These are phyloP conservation scores for Astur gentilis DNA, from an alignment of 2,113 vertebrate species.

Conservation along the genomic window DNA sequence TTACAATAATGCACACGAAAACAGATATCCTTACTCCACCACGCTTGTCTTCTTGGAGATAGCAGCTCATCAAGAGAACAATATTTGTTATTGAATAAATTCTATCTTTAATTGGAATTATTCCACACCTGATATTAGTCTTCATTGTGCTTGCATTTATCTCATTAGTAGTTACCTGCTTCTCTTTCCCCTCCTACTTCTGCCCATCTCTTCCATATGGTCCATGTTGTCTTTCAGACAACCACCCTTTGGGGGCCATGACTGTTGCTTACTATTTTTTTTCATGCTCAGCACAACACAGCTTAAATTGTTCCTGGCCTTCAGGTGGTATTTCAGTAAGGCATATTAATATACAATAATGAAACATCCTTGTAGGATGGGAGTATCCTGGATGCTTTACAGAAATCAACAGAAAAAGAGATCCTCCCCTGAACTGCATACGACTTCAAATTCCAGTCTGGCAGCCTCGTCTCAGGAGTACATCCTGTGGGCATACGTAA, in stretches of 20 bases:
- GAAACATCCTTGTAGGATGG: background rate
- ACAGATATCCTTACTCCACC: background rate
- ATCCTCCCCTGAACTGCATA: background rate
- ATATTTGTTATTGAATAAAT: background rate
- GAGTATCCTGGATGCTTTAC: background rate
- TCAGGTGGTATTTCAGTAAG: background rate
- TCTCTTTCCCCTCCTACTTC: background rate
- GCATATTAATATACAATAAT: background rate
- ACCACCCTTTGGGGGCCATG: background rate
- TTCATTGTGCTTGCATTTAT: background rate
- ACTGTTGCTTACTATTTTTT: background rate
- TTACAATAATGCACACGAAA: background rate
- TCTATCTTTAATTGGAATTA: background rate
- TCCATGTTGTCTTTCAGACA: background rate
- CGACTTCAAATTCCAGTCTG: background rate
- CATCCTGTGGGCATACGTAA: background rate
- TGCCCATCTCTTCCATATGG: background rate
- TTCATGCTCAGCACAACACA: background rate
- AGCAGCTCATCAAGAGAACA: background rate
- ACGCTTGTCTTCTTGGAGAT: fast-evolving
- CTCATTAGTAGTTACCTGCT: background rate
- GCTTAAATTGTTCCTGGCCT: background rate
- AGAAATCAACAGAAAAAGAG: background rate
- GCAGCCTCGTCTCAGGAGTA: fast-evolving
- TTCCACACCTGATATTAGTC: background rate